Conservation (phyloP, 2,888 invertebrate species). For the Tetrapedia diversipes region DNA sequence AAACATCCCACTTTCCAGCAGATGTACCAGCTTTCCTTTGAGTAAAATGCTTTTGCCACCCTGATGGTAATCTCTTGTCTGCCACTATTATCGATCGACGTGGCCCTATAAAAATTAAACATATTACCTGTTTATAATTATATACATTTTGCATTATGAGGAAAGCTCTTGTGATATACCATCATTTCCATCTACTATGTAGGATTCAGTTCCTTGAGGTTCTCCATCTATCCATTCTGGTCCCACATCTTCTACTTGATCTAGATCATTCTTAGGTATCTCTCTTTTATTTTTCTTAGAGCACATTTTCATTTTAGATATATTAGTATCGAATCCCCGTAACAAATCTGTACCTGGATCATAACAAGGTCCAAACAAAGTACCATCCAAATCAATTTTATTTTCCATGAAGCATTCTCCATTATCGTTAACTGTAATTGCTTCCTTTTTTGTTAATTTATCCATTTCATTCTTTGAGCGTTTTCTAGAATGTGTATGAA, state of each 20-base stretch:
- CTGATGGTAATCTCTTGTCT: conserved; percentile 89
- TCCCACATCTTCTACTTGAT: conserved; percentile 75
- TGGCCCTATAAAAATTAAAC: conserved; percentile 69
- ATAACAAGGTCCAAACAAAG: conserved; percentile 66
- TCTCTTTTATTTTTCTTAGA: conserved; percentile 74
- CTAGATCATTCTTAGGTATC: conserved; percentile 67
- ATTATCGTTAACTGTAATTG: conserved; percentile 49
- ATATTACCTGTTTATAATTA: conserved; percentile 7
- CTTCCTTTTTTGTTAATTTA: conserved; percentile 71
- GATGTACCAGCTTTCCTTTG: conserved; percentile 87
- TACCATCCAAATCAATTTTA: conserved; percentile 63
- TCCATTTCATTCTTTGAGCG: conserved; percentile 72
- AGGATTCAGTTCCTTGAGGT: conserved; percentile 79
- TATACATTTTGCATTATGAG: background rate
- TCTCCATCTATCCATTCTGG: conserved; percentile 81
- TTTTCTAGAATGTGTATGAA: conserved; percentile 85
- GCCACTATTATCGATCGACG: conserved; percentile 86
- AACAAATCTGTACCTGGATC: conserved; percentile 76
- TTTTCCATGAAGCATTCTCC: conserved; percentile 55
- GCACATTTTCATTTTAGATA: conserved; percentile 70
- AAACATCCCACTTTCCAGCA: conserved; percentile 92
- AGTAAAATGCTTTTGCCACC: conserved; percentile 92
- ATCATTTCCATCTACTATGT: conserved; percentile 79
- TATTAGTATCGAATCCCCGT: conserved; percentile 73
- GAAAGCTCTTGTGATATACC: conserved; percentile 62